phyloP scores from a whole-genome alignment of 2,113 vertebrate genomes.

The Morone saxatilis region DNA sequence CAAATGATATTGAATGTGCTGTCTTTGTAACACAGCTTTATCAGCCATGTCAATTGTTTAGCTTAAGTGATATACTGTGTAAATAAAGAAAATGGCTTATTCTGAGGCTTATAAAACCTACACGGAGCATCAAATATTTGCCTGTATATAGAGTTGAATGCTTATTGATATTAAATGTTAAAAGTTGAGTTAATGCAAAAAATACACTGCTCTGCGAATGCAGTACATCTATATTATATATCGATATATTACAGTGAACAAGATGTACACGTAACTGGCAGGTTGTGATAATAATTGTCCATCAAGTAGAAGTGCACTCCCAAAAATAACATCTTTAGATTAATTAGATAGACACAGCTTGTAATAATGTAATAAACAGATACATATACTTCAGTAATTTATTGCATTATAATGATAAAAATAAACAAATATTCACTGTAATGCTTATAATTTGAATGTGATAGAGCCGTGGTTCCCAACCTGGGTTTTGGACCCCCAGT shows the following conservation, averaged over 20 bases:
- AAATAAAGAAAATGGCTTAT: slow-evolving; percentile 55
- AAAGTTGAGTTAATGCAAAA: slow-evolving; percentile 5
- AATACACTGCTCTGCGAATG: not conserved
- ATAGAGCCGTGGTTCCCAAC: no score
- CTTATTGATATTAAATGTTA: slow-evolving; percentile 17
- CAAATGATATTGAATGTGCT: slow-evolving; percentile 74
- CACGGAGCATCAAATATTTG: slow-evolving; percentile 23
- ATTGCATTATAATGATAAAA: no score
- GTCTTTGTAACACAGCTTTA: slow-evolving; percentile 58
- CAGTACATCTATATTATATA: not conserved
- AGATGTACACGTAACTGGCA: no score
- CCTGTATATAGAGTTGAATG: slow-evolving; percentile 17
- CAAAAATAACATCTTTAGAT: no score
- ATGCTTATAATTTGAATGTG: no score
- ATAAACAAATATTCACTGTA: no score
- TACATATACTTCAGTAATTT: no score
- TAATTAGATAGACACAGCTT: no score
- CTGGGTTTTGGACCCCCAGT: no score
- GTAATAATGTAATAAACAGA: no score
- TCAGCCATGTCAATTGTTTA: slow-evolving; percentile 68
- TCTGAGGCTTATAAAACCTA: slow-evolving; percentile 30
- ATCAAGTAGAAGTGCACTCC: no score
- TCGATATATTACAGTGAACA: not conserved
- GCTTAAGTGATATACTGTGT: slow-evolving; percentile 63
- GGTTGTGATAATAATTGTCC: no score